Base-by-base conservation (phyloP, 2,888 invertebrate species). In the Leptopilina myrica region DNA sequence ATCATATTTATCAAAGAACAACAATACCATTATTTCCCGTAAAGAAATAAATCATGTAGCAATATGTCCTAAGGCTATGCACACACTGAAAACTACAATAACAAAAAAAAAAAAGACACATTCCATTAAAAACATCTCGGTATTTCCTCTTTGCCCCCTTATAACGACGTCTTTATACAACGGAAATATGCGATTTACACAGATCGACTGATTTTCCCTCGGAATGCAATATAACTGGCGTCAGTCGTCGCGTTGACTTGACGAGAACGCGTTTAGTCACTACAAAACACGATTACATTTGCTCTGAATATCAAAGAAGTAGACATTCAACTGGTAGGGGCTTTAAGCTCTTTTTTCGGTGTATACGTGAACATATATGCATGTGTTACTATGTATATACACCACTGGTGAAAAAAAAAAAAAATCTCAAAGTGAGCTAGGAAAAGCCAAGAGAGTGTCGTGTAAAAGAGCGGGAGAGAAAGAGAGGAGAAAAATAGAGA, bases 231-330 rank as follows among this genome's bases (percentile, higher is more conserved):
- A 73, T 73, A 73, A 53, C 69, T 56, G 26, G 12, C 33, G 69
- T 73, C 69, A 56, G 69, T 73, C 69, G 53, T 73, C 69, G 53
- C 26, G 53, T 53, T 26, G 69, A 53, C 53, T 69, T 69, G 53
- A 69, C 69, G 69, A 49, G 69, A 53, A 69, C 69, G 69, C 53
- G 69, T 73, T 73, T 73, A 73, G 69, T 73, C 69, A 69, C 69
- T 73, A 73, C 69, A 73, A 14, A 73, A 73, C 69, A 73, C 69
- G 56, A 73, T 73, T 73, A 73, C 69, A 73, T 73, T 73, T 73
- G 69, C 69, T 53, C 53, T 53, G 69, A 73, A 73, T 73, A 73
- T 73, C 69, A 73, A 73, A 73, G 69, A 53, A 73, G 69, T 12
- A 73, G 69, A 73, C 53, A 73, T 73, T 73, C 69, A 73, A 73